A percentile compares a stretch with the other conserved stretches of the same genome.
These are phyloP conservation scores for Anoplophora glabripennis DNA, from an alignment of 1,140 invertebrate genomes.

Conservation along the genomic window DNA sequence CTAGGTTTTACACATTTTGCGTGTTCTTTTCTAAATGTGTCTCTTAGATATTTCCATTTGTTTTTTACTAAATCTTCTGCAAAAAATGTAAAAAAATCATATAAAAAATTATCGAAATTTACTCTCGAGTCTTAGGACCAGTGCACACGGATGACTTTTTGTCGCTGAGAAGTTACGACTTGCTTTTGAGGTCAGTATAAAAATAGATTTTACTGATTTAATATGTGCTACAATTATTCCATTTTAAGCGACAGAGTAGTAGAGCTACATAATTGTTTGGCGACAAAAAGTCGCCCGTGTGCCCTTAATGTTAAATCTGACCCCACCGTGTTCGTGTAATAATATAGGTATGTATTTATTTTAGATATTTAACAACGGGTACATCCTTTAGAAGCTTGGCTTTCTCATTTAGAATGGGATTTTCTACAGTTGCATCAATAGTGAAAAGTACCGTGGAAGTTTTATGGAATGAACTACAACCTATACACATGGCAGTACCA, in stretches of 20 bases:
- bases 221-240: too few relatives aligned
- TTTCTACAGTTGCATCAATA: conserved; percentile 33
- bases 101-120: conserved; percentile 3
- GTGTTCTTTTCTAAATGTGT: conserved; percentile 50
- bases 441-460: conserved; percentile 39
- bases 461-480: conserved; percentile 40
- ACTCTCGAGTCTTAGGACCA: too few relatives aligned
- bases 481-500: conserved; percentile 31
- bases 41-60: conserved; percentile 53
- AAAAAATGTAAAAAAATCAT: too few relatives aligned
- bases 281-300: too few relatives aligned
- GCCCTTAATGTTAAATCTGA: too few relatives aligned
- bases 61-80: conserved; percentile 49
- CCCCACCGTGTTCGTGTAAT: neutral
- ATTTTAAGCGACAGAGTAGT: too few relatives aligned
- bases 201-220: too few relatives aligned
- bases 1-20: conserved; percentile 35
- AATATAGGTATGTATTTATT: conserved; percentile 25
- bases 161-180: too few relatives aligned
- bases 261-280: too few relatives aligned
- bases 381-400: conserved; percentile 33
- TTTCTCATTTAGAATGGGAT: conserved; percentile 35
- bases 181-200: too few relatives aligned
- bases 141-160: too few relatives aligned
- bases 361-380: conserved; percentile 39